These are phyloP conservation scores for Tortrix viridana DNA, from an alignment of 2,888 invertebrate genomes.

Conservation along the genomic window DNA sequence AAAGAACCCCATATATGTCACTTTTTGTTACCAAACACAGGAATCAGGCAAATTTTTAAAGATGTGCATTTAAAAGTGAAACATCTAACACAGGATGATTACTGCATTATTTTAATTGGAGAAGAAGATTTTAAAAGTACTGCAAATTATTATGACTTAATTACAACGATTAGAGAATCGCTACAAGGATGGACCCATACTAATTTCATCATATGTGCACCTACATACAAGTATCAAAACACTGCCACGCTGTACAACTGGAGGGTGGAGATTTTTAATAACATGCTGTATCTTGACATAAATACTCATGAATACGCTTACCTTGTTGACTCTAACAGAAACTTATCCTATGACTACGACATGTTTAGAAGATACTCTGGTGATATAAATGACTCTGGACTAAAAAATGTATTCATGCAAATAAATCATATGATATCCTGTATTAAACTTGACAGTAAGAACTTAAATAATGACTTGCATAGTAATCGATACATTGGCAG, in stretches of 20 bases:
- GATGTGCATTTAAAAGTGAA: background rate
- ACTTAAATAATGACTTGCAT: no score
- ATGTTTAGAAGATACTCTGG: background rate
- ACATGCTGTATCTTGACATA: background rate
- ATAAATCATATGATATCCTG: no score
- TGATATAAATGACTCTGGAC: background rate
- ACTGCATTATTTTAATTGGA: conserved; percentile 3
- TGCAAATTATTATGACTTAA: no score
- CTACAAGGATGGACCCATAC: no score
- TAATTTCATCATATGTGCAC: no score
- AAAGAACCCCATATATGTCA: background rate
- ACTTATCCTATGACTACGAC: background rate
- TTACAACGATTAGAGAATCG: no score
- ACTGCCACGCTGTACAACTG: background rate
- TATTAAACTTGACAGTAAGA: no score
- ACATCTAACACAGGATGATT: background rate
- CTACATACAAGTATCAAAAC: background rate
- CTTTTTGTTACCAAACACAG: background rate
- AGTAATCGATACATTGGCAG: no score
- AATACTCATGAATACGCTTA: background rate
- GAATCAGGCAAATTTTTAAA: background rate
- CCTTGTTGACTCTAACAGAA: background rate
- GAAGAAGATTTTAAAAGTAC: background rate
- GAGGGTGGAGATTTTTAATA: background rate
- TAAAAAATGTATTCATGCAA: no score